Percentiles rank a stretch among this genome's conserved stretches.
Evolutionary conservation across 2,888 invertebrate species (phyloP).

Genomic region (Lochmaea crataegi): DNA sequence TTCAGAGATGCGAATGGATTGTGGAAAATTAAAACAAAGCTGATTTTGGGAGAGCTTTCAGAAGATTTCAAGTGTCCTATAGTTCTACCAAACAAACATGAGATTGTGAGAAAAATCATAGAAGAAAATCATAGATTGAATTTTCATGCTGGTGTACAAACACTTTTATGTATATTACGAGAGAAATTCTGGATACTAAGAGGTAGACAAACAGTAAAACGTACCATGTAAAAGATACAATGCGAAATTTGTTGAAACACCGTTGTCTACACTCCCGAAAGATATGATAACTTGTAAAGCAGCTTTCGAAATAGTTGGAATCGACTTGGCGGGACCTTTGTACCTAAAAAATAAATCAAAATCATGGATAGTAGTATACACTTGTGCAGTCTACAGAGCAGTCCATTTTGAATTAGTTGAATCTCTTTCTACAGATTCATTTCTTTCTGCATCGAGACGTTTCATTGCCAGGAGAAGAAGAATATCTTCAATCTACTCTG

Average conservation of each 20-base stretch:
- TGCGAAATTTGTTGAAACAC: no score
- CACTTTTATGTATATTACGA: not conserved
- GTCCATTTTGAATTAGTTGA: not conserved
- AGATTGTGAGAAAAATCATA: not conserved
- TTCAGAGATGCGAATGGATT: not conserved
- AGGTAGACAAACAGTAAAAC: not conserved
- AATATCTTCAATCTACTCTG: not conserved
- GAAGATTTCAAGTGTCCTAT: constrained; percentile 1
- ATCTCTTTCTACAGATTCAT: constrained; percentile 1
- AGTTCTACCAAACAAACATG: not conserved
- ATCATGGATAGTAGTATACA: not conserved
- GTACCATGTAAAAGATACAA: no score
- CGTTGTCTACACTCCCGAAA: no score
- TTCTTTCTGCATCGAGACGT: not conserved
- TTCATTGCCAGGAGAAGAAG: not conserved
- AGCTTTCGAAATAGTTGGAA: constrained; percentile 1
- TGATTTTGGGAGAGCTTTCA: not conserved
- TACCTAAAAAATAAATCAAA: not conserved
- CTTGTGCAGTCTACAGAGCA: not conserved
- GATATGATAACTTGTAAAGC: not conserved
- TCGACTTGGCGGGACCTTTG: not conserved
- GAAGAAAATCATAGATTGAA: no score
- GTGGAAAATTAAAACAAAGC: not conserved
- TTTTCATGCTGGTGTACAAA: not conserved
- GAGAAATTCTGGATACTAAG: not conserved